Evolutionary conservation across 1,140 invertebrate species (phyloP).

Genomic region (Druon quercuslanigerum): DNA sequence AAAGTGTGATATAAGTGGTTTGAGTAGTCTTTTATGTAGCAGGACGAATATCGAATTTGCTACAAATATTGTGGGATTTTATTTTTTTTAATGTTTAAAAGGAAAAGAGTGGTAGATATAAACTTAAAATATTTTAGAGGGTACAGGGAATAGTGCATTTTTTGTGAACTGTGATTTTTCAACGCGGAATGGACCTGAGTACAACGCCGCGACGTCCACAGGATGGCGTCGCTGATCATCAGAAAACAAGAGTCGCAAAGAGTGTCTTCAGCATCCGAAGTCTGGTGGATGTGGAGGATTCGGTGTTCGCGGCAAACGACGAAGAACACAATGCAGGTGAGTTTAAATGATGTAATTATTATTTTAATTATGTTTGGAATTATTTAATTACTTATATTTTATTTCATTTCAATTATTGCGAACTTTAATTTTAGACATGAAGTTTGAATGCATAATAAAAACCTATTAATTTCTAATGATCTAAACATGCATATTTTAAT

Average conservation of each 20-base stretch:
- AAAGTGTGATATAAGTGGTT: constrained; percentile 17
- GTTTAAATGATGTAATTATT: constrained; percentile 29
- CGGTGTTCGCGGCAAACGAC: constrained; percentile 47
- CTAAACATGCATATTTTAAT: too few species aligned
- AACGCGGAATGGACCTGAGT: constrained; percentile 67
- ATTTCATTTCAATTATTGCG: neutral
- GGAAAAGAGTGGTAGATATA: constrained; percentile 19
- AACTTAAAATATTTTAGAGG: constrained; percentile 32
- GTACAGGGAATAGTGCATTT: constrained; percentile 28
- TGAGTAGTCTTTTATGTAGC: neutral
- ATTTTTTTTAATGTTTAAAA: neutral
- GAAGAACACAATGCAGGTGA: constrained; percentile 52
- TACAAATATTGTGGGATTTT: constrained; percentile 23
- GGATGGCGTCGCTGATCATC: constrained; percentile 63
- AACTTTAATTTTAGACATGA: too few species aligned
- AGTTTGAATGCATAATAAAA: too few species aligned
- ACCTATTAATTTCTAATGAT: too few species aligned
- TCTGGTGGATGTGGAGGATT: constrained; percentile 76
- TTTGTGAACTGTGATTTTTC: neutral
- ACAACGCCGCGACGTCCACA: constrained; percentile 66
- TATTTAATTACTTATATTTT: neutral
- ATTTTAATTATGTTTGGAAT: constrained; percentile 10
- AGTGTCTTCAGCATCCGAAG: constrained; percentile 78
- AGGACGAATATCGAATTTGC: constrained; percentile 24
- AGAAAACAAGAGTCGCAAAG: constrained; percentile 76